Evolutionary conservation across 2,888 invertebrate genomes (phyloP), one percentile per base, ranked within the genome.

Genomic region (Drosophila neonasuta): DNA sequence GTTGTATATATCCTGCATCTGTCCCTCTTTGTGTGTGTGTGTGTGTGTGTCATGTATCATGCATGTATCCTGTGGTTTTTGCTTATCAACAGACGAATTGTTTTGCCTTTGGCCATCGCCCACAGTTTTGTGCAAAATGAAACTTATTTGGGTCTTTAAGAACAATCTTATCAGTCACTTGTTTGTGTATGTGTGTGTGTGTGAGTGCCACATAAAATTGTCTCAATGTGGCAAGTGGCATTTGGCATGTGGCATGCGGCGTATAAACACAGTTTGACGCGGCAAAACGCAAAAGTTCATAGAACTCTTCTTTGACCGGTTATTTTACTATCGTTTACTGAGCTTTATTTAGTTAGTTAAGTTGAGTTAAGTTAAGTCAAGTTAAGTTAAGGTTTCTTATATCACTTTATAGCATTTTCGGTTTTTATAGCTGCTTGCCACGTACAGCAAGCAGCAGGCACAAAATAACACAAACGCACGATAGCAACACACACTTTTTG

Each of bases 361-460:
- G 67, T 56, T 51, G 13, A 29, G 48, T 48, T 48, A 9, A 32
- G 48, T 48, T 13, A 32, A 39, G 20, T 50, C 20, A 20, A 50
- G 45, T 55, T 24, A 32, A 34, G 15, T 32, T 30, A 17, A 44
- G 52, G 36, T 20, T 41, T 24, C 73, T 72, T 72, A 62, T 72
- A 72, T 57, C 64, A 73, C 49, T 65, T 68, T 68, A 63, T 72
- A 42, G 51, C 46, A 50, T 44, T 57, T 24, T 24, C 24, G 4
- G 10, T 46, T 60, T 73, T 66, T 67, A 70, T 73, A 50, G 62
- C 62, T 45, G 59, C 46, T 64, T 77, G 79, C 82, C 80, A 82
- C 80, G 83, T 83, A 77, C 73, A 59, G 2, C 77, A 59, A 48
- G 49, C 50, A 59, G 57, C 13, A 55, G 15, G 44, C 49, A 54